A percentile compares a stretch with the other conserved stretches of the same genome.
Conservation (phyloP, 2,113 vertebrate species). For the Nestor notabilis region DNA sequence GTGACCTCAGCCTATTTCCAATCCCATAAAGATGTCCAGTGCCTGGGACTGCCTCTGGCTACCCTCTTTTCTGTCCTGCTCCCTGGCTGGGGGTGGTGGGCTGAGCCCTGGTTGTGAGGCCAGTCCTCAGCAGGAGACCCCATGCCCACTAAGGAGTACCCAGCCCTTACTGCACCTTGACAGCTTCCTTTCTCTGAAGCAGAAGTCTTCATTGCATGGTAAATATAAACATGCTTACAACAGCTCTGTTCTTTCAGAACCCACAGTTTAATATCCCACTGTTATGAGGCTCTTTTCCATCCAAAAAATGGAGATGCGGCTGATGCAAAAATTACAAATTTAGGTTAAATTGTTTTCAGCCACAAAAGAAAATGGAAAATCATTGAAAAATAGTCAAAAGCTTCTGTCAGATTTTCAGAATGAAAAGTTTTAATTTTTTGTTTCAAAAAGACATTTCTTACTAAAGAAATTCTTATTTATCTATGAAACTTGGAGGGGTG, state of each 20-base stretch:
- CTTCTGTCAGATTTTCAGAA: not conserved
- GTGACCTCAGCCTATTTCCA: not conserved
- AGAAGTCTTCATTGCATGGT: not conserved
- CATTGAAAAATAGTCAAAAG: not conserved
- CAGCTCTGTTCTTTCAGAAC: not conserved
- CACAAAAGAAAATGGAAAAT: not conserved
- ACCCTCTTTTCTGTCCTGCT: not conserved
- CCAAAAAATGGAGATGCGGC: not conserved
- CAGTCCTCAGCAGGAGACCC: not conserved
- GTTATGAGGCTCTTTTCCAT: not conserved
- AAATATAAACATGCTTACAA: not conserved
- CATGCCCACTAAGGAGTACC: rapidly evolving
- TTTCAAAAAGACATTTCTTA: not conserved
- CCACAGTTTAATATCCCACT: not conserved
- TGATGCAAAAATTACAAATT: not conserved
- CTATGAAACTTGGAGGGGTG: not conserved
- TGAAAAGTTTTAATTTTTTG: not conserved
- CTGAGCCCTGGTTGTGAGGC: not conserved
- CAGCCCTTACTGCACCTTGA: not conserved
- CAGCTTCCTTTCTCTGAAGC: not conserved
- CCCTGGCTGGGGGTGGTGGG: rapidly evolving
- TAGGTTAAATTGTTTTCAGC: not conserved
- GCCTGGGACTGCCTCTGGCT: not conserved
- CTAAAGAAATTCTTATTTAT: not conserved
- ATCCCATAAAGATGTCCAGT: rapidly evolving